Evolutionary conservation across 2,888 invertebrate genomes (phyloP), one percentile per base, ranked within the genome.

Genomic region (Portevinia maculata): DNA sequence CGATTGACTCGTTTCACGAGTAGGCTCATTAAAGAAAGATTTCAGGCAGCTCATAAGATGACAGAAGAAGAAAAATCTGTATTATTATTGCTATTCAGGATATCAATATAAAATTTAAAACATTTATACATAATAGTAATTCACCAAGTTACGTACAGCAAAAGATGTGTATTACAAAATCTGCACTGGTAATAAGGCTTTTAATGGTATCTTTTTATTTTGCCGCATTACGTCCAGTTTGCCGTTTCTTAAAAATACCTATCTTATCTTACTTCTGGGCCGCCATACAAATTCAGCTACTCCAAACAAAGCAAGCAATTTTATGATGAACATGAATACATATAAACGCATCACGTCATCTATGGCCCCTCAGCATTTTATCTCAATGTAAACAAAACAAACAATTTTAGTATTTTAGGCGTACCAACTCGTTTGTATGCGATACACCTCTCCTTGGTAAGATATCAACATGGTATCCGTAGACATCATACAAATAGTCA

Each of bases 321-420:
- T 81, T 71, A 71, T 76, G 70, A 76, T 53, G 76, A 76, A 75
- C 70, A 75, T 53, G 55, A 69, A 70, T 46, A 44, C 57, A n/a
- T n/a, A 69, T 30, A 69, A 70, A 28, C 52, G 50, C 74, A 64
- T 64, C 55, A 62, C 37, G 8, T 39, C 37, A 3, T 71, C 17
- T 37, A 52, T 71, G 19, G 60, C 76, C 39, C 32, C 65, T 37
- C 67, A 57, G 65, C 83, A 83, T 67, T 78, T 76, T 78, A 83
- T 83, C 83, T 65, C 50, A 57, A 59, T 73, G 67, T 83, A 83
- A 83, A 83, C 83, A 83, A 76, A 76, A 48, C 65, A 65, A 83
- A 76, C 71, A 83, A 52, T 83, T 67, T 83, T 71, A 65, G 65
- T 81, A 71, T 71, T 76, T 71, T 81, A 55, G 75, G 65, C 78